Evolutionary conservation across 2,797 vertebrate species (phyloP).

Genomic region (Odontamblyopus rebecca): DNA sequence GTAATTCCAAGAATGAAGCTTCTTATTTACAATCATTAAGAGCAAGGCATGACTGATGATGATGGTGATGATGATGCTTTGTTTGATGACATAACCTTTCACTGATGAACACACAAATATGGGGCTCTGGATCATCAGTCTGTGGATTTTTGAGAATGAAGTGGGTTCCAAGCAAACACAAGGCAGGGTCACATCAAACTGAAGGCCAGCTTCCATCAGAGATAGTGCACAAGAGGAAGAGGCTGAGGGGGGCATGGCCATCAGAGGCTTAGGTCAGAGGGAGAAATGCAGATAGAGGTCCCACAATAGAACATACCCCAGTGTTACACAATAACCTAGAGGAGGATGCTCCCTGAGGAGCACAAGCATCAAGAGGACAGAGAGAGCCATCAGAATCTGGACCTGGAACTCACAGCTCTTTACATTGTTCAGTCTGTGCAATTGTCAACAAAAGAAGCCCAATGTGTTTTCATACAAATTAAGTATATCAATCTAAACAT

Average conservation of each 20-base stretch:
- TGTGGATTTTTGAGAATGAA: constrained; percentile 47
- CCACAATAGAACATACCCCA: constrained; percentile 84
- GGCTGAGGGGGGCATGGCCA: constrained; percentile 49
- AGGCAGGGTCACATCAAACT: constrained; percentile 13
- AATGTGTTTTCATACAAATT: no score
- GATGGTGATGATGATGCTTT: constrained; percentile 40
- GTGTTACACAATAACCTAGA: constrained; percentile 86
- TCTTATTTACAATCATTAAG: constrained; percentile 33
- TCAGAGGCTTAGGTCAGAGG: constrained; percentile 44
- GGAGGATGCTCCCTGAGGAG: constrained; percentile 87
- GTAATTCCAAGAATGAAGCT: constrained; percentile 30
- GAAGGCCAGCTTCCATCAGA: constrained; percentile 35
- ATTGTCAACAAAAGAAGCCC: background rate
- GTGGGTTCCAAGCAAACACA: constrained; percentile 31
- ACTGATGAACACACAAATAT: constrained; percentile 49
- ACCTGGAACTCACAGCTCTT: constrained; percentile 16
- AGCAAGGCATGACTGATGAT: constrained; percentile 47
- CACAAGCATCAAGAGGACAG: constrained; percentile 59
- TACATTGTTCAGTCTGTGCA: background rate
- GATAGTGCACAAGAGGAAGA: constrained; percentile 32
- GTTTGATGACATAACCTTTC: constrained; percentile 46
- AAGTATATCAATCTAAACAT: background rate
- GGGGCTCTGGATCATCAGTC: constrained; percentile 27
- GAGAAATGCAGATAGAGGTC: constrained; percentile 34
- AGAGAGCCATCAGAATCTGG: background rate